Percentiles rank a stretch among this genome's conserved stretches.
phyloP scores from a whole-genome alignment of 2,797 vertebrate species.

The Thaleichthys pacificus region DNA sequence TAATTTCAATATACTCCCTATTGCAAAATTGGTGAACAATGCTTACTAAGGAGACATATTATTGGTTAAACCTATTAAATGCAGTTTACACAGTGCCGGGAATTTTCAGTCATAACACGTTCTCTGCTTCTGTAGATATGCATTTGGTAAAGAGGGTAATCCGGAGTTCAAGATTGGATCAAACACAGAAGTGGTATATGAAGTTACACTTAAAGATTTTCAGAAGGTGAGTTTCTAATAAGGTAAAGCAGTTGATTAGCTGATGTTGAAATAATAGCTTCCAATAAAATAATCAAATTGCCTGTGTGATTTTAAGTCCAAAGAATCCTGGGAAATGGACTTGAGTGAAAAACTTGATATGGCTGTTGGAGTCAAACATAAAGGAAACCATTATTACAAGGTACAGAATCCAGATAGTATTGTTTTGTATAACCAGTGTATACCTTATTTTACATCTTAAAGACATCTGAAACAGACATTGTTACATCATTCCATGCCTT shows the following conservation, averaged over 20 bases:
- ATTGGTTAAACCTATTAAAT: no score
- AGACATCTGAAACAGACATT: no score
- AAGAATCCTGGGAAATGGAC: slow-evolving; percentile 98
- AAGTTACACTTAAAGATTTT: slow-evolving; percentile 92
- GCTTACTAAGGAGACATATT: no score
- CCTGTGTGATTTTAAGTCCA: slow-evolving; percentile 77
- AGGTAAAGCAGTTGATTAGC: not conserved
- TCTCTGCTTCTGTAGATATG: slow-evolving; percentile 78
- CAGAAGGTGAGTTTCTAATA: slow-evolving; percentile 79
- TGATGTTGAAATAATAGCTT: not conserved
- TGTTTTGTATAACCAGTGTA: not conserved
- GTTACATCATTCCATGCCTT: no score
- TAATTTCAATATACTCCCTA: not conserved
- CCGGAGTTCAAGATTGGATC: slow-evolving; percentile 83
- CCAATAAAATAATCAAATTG: not conserved
- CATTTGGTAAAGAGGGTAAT: slow-evolving; percentile 89
- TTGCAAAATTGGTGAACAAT: not conserved
- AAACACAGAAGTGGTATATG: slow-evolving; percentile 85
- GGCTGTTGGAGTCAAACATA: slow-evolving; percentile 83
- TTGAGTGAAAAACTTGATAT: slow-evolving; percentile 89
- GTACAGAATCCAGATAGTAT: slow-evolving; percentile 57
- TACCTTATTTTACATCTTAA: not conserved
- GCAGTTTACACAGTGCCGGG: no score
- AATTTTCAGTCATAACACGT: not conserved
- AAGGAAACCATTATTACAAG: slow-evolving; percentile 96